phyloP scores from a whole-genome alignment of 1,140 invertebrate species.

The Orchesella cincta region DNA sequence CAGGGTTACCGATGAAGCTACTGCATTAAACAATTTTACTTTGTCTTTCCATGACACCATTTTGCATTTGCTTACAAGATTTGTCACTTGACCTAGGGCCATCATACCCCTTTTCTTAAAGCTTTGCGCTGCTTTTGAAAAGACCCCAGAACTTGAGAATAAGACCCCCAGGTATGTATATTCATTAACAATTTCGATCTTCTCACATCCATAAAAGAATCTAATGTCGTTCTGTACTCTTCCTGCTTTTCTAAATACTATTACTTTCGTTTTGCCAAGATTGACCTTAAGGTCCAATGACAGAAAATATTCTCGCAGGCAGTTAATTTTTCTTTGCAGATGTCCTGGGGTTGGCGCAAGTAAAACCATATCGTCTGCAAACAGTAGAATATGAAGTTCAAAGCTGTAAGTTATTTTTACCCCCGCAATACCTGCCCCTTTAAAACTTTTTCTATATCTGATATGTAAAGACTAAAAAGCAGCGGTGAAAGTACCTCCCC shows the following conservation, averaged over 20 bases:
- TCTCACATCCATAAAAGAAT: background rate
- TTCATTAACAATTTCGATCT: slow-evolving; percentile 2
- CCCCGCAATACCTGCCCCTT: background rate
- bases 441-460: background rate
- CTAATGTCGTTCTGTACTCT: background rate
- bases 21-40: background rate
- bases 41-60: slow-evolving; percentile 3
- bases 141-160: background rate
- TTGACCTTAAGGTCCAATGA: background rate
- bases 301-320: background rate
- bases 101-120: background rate
- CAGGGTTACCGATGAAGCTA: background rate
- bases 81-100: background rate
- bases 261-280: background rate
- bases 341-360: background rate
- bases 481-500: slow-evolving; percentile 46
- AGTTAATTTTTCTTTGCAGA: background rate
- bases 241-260: slow-evolving; percentile 9
- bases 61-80: background rate
- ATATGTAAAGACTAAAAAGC: slow-evolving; percentile 18
- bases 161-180: background rate
- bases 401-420: slow-evolving; percentile 28
- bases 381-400: slow-evolving; percentile 21
- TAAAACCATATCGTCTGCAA: slow-evolving; percentile 16
- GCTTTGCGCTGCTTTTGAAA: background rate